Percentiles rank a stretch among this genome's conserved stretches.
Conservation (phyloP, 2,888 invertebrate genomes). For the Microplitis manilae region DNA sequence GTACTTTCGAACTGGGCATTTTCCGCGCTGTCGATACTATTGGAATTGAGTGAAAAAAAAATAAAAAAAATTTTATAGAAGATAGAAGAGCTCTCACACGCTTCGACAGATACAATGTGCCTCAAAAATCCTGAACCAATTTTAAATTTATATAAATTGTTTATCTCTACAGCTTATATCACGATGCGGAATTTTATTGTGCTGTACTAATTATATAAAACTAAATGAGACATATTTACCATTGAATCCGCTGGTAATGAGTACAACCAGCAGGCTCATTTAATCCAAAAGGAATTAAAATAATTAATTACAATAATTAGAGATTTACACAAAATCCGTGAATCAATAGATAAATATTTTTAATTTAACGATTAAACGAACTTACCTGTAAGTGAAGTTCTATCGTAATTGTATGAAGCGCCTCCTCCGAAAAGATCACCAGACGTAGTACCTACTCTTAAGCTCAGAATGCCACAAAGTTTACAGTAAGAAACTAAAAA, state of each 20-base stretch:
- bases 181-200: background rate
- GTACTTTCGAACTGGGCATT: slow-evolving; percentile 10
- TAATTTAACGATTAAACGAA: background rate
- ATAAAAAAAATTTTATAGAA: background rate
- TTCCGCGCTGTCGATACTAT: slow-evolving; percentile 28
- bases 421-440: too few species aligned
- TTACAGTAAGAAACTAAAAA: too few species aligned
- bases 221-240: background rate
- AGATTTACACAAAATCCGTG: background rate
- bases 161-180: background rate
- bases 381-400: too few species aligned
- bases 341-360: background rate
- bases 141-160: background rate
- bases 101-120: background rate
- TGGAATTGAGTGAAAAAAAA: background rate
- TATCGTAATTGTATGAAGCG: too few species aligned
- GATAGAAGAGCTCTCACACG: background rate
- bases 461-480: too few species aligned
- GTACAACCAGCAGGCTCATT: background rate
- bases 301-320: background rate
- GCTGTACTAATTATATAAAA: background rate
- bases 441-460: too few species aligned
- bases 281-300: background rate
- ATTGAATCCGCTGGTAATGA: background rate
- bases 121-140: background rate